phyloP scores from a whole-genome alignment of 1,140 invertebrate genomes.

The Sminthurinus signatus region DNA sequence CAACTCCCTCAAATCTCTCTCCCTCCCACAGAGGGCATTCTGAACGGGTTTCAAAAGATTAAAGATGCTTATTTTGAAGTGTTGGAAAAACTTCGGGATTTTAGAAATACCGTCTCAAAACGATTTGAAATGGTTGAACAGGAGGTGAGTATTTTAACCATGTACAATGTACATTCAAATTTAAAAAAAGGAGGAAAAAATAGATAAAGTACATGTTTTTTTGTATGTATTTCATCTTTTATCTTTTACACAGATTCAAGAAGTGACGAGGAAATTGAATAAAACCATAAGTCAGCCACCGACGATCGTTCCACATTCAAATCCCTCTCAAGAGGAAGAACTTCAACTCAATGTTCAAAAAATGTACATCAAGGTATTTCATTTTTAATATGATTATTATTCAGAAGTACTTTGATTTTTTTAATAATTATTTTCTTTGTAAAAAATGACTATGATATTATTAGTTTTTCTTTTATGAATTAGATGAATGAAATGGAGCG shows the following conservation, averaged over 20 bases:
- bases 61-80: slow-evolving; percentile 15
- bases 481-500: slow-evolving; percentile 12
- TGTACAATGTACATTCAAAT: too few relatives aligned
- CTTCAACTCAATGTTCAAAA: neutral
- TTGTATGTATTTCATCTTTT: too few relatives aligned
- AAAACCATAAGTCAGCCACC: neutral
- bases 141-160: neutral
- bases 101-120: neutral
- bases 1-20: neutral
- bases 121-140: neutral
- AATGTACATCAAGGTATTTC: slow-evolving; percentile 2
- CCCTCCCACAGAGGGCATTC: neutral
- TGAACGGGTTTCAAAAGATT: neutral
- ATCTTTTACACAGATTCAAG: neutral
- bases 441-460: too few relatives aligned
- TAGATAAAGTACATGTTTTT: too few relatives aligned
- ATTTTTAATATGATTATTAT: too few relatives aligned
- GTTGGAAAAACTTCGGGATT: slow-evolving; percentile 12
- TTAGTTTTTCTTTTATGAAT: too few relatives aligned
- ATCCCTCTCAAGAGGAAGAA: neutral
- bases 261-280: neutral
- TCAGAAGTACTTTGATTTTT: too few relatives aligned
- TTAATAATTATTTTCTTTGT: too few relatives aligned
- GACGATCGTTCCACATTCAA: neutral
- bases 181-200: too few relatives aligned